Conservation (phyloP, 2,797 vertebrate species). For the Rallus crepitans region DNA sequence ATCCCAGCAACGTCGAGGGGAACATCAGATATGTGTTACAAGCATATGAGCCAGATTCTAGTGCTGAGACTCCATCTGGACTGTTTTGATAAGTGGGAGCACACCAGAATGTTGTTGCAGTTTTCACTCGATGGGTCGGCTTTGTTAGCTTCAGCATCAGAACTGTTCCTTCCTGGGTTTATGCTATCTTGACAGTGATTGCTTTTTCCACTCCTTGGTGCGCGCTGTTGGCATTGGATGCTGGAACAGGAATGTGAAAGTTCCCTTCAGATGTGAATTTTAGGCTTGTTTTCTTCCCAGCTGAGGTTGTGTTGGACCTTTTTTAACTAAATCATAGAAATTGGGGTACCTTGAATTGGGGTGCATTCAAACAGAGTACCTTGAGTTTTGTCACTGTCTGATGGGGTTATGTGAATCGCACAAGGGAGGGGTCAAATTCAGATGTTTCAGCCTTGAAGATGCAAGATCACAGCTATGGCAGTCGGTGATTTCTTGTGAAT, state of each 20-base stretch:
- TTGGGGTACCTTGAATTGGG: not conserved
- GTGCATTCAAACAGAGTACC: not conserved
- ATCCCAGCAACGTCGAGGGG: not conserved
- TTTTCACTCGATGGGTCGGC: not conserved
- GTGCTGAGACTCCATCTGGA: not conserved
- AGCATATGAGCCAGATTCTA: conserved; percentile 6
- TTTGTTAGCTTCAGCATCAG: conserved; percentile 5
- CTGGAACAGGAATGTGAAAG: not conserved
- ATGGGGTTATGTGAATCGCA: fast-evolving
- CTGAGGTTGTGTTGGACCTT: not conserved
- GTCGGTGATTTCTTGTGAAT: not conserved
- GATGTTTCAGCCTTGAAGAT: not conserved
- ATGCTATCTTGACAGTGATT: not conserved
- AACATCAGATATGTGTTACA: conserved; percentile 2
- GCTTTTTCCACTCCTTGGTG: not conserved
- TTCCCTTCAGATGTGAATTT: not conserved
- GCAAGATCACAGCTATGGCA: not conserved
- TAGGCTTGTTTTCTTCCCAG: not conserved
- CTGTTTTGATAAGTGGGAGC: conserved; percentile 41
- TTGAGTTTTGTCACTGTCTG: not conserved
- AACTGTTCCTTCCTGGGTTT: not conserved
- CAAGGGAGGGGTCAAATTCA: not conserved
- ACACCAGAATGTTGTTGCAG: not conserved
- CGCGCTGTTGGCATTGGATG: not conserved
- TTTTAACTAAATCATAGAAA: not conserved